Conservation (phyloP, 2,113 vertebrate species). For the Piprites chloris region DNA sequence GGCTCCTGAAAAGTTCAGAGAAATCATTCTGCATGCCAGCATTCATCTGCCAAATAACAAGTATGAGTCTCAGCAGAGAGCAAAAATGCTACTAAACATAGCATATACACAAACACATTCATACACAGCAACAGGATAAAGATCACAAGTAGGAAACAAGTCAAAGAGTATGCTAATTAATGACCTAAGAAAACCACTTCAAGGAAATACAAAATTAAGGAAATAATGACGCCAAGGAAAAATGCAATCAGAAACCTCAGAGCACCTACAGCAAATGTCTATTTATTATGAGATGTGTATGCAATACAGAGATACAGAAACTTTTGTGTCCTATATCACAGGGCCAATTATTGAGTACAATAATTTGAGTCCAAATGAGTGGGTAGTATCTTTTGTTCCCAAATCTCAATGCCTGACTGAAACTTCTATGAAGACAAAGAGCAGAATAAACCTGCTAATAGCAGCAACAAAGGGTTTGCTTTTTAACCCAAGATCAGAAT, state of each 20-base stretch:
- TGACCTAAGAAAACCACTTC: background rate
- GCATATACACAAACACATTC: background rate
- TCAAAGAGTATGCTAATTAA: background rate
- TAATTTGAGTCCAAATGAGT: background rate
- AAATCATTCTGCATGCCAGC: slow-evolving; percentile 39
- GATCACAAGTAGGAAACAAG: background rate
- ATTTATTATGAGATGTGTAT: background rate
- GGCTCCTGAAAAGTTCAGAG: slow-evolving; percentile 60
- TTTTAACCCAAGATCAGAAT: background rate
- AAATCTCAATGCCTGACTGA: background rate
- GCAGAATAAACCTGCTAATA: background rate
- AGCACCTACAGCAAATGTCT: background rate
- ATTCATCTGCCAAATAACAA: slow-evolving; percentile 49
- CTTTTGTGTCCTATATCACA: background rate
- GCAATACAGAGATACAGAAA: background rate
- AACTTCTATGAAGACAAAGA: background rate
- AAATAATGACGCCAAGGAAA: background rate
- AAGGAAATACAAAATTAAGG: background rate
- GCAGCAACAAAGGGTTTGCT: background rate
- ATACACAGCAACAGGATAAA: background rate
- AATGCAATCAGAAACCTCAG: background rate
- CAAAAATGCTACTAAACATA: slow-evolving; percentile 15
- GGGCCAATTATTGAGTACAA: background rate
- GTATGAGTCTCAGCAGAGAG: slow-evolving; percentile 35
- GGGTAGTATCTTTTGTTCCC: background rate